Evolutionary conservation across 2,797 vertebrate genomes (phyloP).

Genomic region (Semotilus atromaculatus): DNA sequence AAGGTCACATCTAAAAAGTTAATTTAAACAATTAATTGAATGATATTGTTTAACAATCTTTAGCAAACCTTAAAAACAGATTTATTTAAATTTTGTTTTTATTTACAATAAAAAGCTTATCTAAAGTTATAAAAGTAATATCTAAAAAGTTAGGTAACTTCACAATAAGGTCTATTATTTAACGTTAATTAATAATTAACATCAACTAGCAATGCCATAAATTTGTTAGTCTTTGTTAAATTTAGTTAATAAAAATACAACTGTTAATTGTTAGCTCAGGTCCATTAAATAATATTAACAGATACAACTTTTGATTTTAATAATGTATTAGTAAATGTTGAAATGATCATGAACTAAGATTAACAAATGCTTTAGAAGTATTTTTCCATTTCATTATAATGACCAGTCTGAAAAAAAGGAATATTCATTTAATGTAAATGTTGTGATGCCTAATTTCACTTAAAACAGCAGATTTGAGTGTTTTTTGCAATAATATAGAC

Average conservation of each 20-base stretch:
- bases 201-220: not conserved
- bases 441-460: not conserved
- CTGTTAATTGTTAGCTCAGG: too few relatives aligned
- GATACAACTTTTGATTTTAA: not conserved
- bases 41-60: not conserved
- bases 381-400: too few relatives aligned
- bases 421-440: not conserved
- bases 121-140: not conserved
- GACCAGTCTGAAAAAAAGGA: too few relatives aligned
- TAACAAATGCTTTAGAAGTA: not conserved
- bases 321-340: not conserved
- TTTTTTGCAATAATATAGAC: not conserved
- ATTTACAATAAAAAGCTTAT: not conserved
- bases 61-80: not conserved
- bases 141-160: not conserved
- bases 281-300: not conserved
- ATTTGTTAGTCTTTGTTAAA: not conserved
- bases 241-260: not conserved
- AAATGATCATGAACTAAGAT: not conserved
- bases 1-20: not conserved
- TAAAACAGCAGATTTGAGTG: not conserved
- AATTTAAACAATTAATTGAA: not conserved
- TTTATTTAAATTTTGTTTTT: not conserved
- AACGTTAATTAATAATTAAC: too few relatives aligned
- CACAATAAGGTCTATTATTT: too few relatives aligned